Base-by-base conservation (phyloP, 2,113 vertebrate genomes). In the Thryonomys swinderianus region DNA sequence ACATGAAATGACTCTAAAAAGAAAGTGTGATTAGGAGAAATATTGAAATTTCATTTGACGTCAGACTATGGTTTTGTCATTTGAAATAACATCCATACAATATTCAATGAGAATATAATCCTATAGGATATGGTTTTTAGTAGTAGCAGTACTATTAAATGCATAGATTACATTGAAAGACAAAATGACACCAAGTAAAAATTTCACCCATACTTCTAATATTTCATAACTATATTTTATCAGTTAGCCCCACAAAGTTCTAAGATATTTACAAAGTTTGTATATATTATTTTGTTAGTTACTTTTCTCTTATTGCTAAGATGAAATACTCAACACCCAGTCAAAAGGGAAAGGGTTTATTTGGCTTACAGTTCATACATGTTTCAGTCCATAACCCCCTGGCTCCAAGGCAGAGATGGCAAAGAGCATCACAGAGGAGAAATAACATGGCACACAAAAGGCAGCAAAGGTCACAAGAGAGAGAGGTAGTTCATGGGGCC, bases 171-270 rank as follows among this genome's bases (percentile, higher is more conserved):
- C 32, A 88, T 76, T 88, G 55, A 85, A 88, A 93, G 83, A 86
- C 45, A 67, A 62, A 94, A 95, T 78, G 40, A 83, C 30, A 5
- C 18, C 30, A 85, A 85, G 57, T 74, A 83, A 85, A 92, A 94
- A 21, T 83, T 92, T 62, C 30, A 91, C 40, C 55, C 92, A 17
- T 76, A 69, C 85, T 57, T 79, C 4, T 95, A 45, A 96, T 85
- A 86, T 90, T 48, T 74, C 85, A 66, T 53, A 79, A 51, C 20
- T 92, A 34, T 32, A 13, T 85, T n/a, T 92, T 69, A 57, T 55
- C 42, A 80, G 27, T 37, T 67, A 9, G n/a, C 8, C 30, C 53
- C 76, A 81, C n/a, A 61, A 90, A 95, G 27, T 74, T 71, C 27
- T 85, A 82, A 76, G 7, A 51, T 91, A 83, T 34, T 86, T 61